Conservation (phyloP, 2,888 invertebrate genomes). For the Mantis religiosa region DNA sequence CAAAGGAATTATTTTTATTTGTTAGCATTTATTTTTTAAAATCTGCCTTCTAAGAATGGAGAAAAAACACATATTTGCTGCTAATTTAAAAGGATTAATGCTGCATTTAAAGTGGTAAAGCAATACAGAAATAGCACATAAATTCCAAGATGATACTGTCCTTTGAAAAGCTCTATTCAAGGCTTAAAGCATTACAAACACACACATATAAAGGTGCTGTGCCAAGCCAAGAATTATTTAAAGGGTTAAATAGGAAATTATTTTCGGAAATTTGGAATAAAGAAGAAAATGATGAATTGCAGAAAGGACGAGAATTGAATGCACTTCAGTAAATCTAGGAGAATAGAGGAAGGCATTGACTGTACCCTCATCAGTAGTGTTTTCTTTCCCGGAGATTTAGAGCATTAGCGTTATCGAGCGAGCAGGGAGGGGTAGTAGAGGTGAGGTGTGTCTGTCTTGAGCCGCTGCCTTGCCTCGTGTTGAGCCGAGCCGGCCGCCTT, state of each 20-base stretch:
- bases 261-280: neutral
- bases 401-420: constrained; percentile 21
- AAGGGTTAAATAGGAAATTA: neutral
- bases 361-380: constrained; percentile 28
- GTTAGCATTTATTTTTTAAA: neutral
- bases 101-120: neutral
- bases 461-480: neutral
- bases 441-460: constrained; percentile 13
- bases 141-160: neutral
- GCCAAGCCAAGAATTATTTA: neutral
- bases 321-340: constrained; percentile 30
- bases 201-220: neutral
- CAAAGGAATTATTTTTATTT: neutral
- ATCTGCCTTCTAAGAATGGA: neutral
- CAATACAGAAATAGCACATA: neutral
- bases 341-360: constrained; percentile 33
- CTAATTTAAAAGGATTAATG: neutral
- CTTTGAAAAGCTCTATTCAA: neutral
- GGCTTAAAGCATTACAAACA: neutral
- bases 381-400: constrained; percentile 18
- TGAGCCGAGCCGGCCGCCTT: constrained; percentile 51
- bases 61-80: neutral
- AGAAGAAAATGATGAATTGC: neutral
- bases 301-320: constrained; percentile 21
- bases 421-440: constrained; percentile 26